Percentiles rank a stretch among this genome's conserved stretches.
Conservation (phyloP, 2,113 vertebrate genomes). For the Sorex araneus region DNA sequence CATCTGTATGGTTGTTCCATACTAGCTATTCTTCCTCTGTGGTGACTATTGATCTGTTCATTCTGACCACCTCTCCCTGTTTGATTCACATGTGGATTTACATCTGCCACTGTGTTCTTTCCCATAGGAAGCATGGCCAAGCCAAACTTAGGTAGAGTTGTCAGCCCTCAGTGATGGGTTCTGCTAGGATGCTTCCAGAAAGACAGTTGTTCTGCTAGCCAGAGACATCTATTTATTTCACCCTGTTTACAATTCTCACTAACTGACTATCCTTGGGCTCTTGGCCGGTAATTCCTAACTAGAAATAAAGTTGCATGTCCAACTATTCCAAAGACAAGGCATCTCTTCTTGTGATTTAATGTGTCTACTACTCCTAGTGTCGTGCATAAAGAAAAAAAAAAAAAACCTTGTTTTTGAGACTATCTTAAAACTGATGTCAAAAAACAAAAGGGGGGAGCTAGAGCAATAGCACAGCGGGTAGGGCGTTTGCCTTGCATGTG, state of each 20-base stretch:
- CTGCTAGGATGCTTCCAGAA: not conserved
- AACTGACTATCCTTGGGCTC: too few species aligned
- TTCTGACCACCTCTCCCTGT: not conserved
- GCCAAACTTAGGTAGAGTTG: not conserved
- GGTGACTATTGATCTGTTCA: not conserved
- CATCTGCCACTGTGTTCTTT: not conserved
- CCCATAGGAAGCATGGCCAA: too few species aligned
- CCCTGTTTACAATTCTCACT: not conserved
- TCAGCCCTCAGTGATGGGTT: not conserved
- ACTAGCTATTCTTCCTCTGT: not conserved
- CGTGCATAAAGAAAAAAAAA: not conserved
- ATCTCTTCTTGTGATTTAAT: not conserved
- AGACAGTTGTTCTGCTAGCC: not conserved
- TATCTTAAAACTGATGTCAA: too few species aligned
- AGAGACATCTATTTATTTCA: accelerated
- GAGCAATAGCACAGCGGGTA: too few species aligned
- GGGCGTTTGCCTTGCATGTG: too few species aligned
- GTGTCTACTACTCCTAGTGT: not conserved
- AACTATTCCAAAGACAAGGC: not conserved
- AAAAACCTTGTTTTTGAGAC: not conserved
- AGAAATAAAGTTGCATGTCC: not conserved
- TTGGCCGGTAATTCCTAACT: not conserved
- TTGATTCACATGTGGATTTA: not conserved
- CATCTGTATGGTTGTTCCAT: not conserved
- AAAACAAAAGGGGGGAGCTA: too few species aligned